Evolutionary conservation across 2,797 vertebrate genomes (phyloP).

Genomic region (Tokudaia muenninki): DNA sequence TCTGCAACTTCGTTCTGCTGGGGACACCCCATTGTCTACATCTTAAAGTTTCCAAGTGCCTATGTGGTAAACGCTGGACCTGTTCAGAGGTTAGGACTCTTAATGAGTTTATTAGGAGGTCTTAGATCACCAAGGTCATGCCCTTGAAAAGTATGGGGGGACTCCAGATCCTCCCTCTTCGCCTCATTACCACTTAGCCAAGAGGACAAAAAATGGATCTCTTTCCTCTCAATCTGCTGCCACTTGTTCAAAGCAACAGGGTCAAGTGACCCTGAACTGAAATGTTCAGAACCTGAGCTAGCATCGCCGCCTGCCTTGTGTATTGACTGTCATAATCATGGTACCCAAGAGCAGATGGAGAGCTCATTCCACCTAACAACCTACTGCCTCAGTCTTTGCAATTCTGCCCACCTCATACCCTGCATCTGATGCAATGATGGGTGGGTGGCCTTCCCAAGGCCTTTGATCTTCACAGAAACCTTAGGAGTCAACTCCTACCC

Average conservation of each 20-base stretch:
- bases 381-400: not conserved
- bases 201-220: not conserved
- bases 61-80: not conserved
- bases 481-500: not conserved
- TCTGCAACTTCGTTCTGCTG: not conserved
- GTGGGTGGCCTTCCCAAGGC: not conserved
- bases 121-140: not conserved
- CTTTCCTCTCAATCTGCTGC: not conserved
- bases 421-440: accelerated
- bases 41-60: no score
- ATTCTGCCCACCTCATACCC: not conserved
- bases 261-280: not conserved
- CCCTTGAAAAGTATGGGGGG: not conserved
- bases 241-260: not conserved
- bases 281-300: not conserved
- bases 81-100: not conserved
- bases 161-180: not conserved
- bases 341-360: not conserved
- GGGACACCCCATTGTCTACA: no score
- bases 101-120: not conserved
- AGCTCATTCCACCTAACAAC: not conserved
- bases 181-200: not conserved
- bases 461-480: not conserved
- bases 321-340: not conserved
- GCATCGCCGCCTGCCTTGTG: no score